Conservation (phyloP, 2,797 vertebrate genomes). For the Enteromius afrohamiltoni region DNA sequence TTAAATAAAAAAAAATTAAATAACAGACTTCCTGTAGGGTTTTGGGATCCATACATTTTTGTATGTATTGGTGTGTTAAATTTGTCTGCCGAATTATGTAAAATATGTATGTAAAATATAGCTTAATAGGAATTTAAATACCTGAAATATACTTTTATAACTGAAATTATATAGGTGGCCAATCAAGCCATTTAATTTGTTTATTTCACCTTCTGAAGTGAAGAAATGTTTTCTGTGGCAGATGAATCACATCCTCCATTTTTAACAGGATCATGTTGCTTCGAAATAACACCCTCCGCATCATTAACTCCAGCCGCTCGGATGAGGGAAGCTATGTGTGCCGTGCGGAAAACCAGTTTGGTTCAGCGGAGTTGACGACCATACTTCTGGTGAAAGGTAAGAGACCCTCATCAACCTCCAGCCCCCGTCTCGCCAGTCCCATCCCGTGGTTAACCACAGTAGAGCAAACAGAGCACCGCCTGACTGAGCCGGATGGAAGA, state of each 20-base stretch:
- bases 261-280: slow-evolving; percentile 83
- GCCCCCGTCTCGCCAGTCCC: slow-evolving; percentile 71
- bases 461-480: slow-evolving; percentile 9
- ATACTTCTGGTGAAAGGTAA: slow-evolving; percentile 94
- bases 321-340: slow-evolving; percentile 93
- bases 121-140: too few species aligned
- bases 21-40: too few species aligned
- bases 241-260: slow-evolving; percentile 5
- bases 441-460: slow-evolving; percentile 19
- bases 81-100: too few species aligned
- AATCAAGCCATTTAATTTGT: not conserved
- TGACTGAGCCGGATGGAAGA: slow-evolving; percentile 10
- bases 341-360: slow-evolving; percentile 90
- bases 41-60: too few species aligned
- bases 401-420: slow-evolving; percentile 67
- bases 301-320: slow-evolving; percentile 89
- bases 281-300: slow-evolving; percentile 89
- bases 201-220: slow-evolving; percentile 52
- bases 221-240: not conserved
- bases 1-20: too few species aligned
- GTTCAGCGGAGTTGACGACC: slow-evolving; percentile 90
- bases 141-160: too few species aligned
- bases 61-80: too few species aligned
- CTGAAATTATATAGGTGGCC: too few species aligned
- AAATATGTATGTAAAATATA: too few species aligned